These are phyloP conservation scores for Megalonaias nervosa DNA, from an alignment of 1,140 invertebrate genomes.

Conservation along the genomic window DNA sequence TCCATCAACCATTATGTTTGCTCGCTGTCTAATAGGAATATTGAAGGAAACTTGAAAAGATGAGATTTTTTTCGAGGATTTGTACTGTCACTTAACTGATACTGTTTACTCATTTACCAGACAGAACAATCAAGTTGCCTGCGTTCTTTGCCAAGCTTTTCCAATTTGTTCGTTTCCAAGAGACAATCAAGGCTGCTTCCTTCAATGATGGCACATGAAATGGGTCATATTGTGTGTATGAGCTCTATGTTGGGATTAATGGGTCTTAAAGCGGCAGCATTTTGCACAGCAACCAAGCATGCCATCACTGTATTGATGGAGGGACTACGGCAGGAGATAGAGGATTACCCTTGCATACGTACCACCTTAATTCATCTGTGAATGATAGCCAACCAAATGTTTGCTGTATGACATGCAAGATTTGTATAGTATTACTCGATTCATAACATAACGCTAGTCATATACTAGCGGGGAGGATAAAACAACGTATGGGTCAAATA, in stretches of 20 bases:
- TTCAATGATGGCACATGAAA: conserved; percentile 82
- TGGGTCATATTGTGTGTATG: conserved; percentile 95
- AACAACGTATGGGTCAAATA: no score
- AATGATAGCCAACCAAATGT: conserved; percentile 56
- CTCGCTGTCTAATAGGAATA: no score
- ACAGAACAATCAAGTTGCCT: no score
- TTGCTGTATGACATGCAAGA: conserved; percentile 47
- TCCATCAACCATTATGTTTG: no score
- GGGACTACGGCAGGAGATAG: conserved; percentile 38
- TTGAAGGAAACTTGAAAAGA: no score
- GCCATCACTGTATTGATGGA: conserved; percentile 45
- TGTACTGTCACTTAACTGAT: no score
- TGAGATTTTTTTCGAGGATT: no score
- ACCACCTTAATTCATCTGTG: conserved; percentile 55
- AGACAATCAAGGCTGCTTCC: conserved; percentile 78
- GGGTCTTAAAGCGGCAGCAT: conserved; percentile 45
- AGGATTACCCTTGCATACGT: conserved; percentile 34
- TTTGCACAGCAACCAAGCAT: conserved; percentile 58
- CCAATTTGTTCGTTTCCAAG: neutral
- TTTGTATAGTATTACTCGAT: neutral
- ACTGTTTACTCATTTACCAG: no score
- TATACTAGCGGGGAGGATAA: no score
- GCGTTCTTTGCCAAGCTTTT: no score
- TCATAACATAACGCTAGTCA: no score
- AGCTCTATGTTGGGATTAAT: conserved; percentile 54